Base-by-base conservation (phyloP, 2,888 invertebrate species). In the Mesorhabditis sp. region DNA sequence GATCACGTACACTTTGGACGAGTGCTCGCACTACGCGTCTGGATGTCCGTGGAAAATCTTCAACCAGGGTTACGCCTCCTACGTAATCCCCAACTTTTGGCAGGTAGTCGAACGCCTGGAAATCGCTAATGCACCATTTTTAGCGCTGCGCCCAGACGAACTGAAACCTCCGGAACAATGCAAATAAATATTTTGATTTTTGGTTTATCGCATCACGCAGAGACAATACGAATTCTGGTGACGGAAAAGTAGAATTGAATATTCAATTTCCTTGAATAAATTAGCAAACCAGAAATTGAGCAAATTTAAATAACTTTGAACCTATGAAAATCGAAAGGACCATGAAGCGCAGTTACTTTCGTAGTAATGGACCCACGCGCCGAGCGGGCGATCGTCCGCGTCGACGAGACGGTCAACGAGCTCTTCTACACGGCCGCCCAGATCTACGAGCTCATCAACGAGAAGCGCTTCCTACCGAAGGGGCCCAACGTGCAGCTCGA, bases 381-480 rank as follows among this genome's bases (percentile, higher is more conserved):
- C 28, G 28, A 28, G 28, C 28, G 28, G 28, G 28, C 28, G 28
- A 28, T 28, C 28, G 28, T 28, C 28, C 28, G 58, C 10, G 58
- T 50, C n/a, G 58, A 50, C 58, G 58, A 50, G 10, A 50, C 58
- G 58, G 58, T 50, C 10, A 50, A 50, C 58, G 7, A 50, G 7
- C 58, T 50, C 58, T 50, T 50, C 58, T 50, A 50, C 58, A 50
- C 58, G 1, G 58, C 58, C 58, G 58, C 7, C n/a, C 58, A 50
- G n/a, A 50, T 50, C 58, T 50, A 50, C 58, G 58, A 50, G n/a
- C 58, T 50, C 58, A 50, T 50, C n/a, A 50, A 50, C n/a, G 58
- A 50, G 58, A 50, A 50, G 58, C 58, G 58, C n/a, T 50, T 50
- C n/a, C 58, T 50, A 10, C 58, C 58, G 58, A 50, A 50, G 58